Conservation (phyloP, 2,888 invertebrate species). For the Sinelater perroti region DNA sequence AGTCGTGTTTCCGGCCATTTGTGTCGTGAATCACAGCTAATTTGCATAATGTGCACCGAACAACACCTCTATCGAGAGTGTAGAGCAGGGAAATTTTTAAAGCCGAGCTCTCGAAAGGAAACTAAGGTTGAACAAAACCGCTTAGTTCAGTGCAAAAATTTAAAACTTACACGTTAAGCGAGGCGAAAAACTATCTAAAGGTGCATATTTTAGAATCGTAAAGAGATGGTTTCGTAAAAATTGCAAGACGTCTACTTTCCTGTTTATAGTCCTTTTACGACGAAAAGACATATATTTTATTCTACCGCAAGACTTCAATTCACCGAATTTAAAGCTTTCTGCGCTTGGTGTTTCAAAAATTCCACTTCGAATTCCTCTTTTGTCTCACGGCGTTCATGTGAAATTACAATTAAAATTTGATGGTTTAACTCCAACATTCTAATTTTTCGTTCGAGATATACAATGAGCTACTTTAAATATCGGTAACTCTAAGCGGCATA, state of each 20-base stretch:
- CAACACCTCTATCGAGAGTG: too few relatives aligned
- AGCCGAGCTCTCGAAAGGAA: too few relatives aligned
- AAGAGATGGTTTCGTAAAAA: not conserved
- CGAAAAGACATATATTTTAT: conserved; percentile 5
- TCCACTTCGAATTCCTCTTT: too few relatives aligned
- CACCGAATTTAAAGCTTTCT: not conserved
- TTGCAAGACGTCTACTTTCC: conserved; percentile 1
- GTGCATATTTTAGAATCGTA: conserved; percentile 10
- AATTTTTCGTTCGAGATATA: too few relatives aligned
- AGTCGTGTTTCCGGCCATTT: conserved; percentile 1
- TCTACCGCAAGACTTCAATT: not conserved
- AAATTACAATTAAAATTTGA: too few relatives aligned
- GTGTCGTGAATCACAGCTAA: conserved; percentile 3
- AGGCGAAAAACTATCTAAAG: too few relatives aligned
- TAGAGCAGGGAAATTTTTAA: not conserved
- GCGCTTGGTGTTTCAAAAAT: not conserved
- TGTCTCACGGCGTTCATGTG: too few relatives aligned
- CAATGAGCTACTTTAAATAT: conserved; percentile 6
- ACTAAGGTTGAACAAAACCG: too few relatives aligned
- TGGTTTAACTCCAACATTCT: too few relatives aligned
- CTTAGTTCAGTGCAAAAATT: too few relatives aligned
- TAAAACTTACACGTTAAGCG: not conserved
- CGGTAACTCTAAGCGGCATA: conserved; percentile 6
- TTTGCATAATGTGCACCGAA: not conserved
- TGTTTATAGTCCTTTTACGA: conserved; percentile 13